Conservation (phyloP, 2,113 vertebrate genomes). For the Monopterus albus region DNA sequence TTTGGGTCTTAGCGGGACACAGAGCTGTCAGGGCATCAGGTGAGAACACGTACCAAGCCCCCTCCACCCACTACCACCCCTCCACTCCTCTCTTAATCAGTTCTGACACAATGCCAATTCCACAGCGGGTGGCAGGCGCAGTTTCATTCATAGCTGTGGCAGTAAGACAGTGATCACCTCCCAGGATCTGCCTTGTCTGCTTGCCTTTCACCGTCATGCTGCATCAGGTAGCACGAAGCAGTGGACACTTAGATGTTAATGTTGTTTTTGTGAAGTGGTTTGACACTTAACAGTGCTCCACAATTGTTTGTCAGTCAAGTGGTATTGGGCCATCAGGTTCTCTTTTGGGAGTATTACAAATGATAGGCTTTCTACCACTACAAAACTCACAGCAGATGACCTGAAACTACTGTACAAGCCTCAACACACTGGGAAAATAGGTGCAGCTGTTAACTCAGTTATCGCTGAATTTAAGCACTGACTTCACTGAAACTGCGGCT, state of each 20-base stretch:
- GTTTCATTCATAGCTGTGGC: slow-evolving; percentile 61
- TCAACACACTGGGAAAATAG: slow-evolving; percentile 16
- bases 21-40: slow-evolving; percentile 70
- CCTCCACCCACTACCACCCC: background rate
- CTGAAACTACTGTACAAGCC: slow-evolving; percentile 39
- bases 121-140: slow-evolving; percentile 59
- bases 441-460: slow-evolving; percentile 52
- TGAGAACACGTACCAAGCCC: slow-evolving; percentile 47
- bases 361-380: slow-evolving; percentile 22
- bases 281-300: slow-evolving; percentile 26
- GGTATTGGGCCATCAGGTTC: slow-evolving; percentile 29
- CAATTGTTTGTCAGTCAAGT: slow-evolving; percentile 19
- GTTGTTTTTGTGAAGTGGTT: slow-evolving; percentile 40
- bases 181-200: slow-evolving; percentile 10
- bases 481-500: slow-evolving; percentile 61
- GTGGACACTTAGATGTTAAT: slow-evolving; percentile 11
- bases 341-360: slow-evolving; percentile 17
- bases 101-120: slow-evolving; percentile 78
- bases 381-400: slow-evolving; percentile 34
- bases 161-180: slow-evolving; percentile 48
- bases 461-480: slow-evolving; percentile 40
- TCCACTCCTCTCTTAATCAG: slow-evolving; percentile 59
- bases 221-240: slow-evolving; percentile 34
- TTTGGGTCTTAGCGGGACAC: slow-evolving; percentile 57
- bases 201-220: slow-evolving; percentile 22